These are phyloP conservation scores for Arctopsyche grandis DNA, from an alignment of 1,140 invertebrate species.

Conservation along the genomic window DNA sequence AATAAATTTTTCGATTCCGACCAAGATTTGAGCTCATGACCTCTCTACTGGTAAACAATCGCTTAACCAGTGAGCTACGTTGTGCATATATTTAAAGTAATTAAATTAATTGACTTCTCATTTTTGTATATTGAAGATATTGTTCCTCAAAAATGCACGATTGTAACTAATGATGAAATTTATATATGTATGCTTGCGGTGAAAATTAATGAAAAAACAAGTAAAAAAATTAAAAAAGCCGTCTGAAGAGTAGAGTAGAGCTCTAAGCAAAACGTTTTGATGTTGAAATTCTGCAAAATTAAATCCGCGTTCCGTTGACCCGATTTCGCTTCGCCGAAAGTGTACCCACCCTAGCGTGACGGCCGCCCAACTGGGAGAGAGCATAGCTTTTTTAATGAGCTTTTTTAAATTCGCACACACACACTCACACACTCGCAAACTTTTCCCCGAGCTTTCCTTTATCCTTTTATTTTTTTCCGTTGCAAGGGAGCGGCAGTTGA, in stretches of 20 bases:
- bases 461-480: not conserved
- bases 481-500: not conserved
- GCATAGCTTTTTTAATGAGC: slow-evolving; percentile 24
- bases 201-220: too few species aligned
- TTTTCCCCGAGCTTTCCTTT: not conserved
- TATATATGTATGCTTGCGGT: too few species aligned
- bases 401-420: slow-evolving; percentile 6
- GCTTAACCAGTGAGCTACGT: too few species aligned
- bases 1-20: too few species aligned
- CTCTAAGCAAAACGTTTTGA: not conserved
- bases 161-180: too few species aligned
- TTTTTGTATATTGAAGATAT: too few species aligned
- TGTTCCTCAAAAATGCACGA: too few species aligned
- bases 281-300: slow-evolving; percentile 13
- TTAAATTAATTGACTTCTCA: too few species aligned
- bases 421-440: not conserved
- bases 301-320: slow-evolving; percentile 17
- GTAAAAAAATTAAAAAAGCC: not conserved
- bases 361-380: slow-evolving; percentile 15
- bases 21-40: too few species aligned
- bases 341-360: slow-evolving; percentile 25
- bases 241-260: not conserved
- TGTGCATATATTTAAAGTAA: too few species aligned
- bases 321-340: slow-evolving; percentile 16
- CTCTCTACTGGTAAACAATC: too few species aligned